Percentiles rank a stretch among this genome's conserved stretches.
These are phyloP conservation scores for Nephila pilipes DNA, from an alignment of 1,140 invertebrate genomes.

Conservation along the genomic window DNA sequence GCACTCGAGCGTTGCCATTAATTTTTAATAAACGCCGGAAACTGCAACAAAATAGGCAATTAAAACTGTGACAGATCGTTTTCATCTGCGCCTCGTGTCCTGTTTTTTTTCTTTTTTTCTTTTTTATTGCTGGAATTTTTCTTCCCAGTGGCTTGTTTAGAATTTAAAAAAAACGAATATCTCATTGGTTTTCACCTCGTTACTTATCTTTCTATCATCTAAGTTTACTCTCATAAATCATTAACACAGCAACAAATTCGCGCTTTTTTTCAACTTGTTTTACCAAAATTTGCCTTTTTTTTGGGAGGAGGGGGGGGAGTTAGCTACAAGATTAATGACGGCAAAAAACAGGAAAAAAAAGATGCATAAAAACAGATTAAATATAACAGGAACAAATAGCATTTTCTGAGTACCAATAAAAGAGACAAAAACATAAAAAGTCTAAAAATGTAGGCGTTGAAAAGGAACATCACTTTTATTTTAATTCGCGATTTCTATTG, in stretches of 20 bases:
- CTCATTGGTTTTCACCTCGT: constrained; percentile 42
- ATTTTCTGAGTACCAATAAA: constrained; percentile 19
- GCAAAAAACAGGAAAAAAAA: not conserved
- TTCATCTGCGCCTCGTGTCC: constrained; percentile 2
- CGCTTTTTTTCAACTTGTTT: not conserved
- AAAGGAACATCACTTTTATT: not conserved
- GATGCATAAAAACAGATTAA: not conserved
- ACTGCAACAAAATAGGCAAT: constrained; percentile 41
- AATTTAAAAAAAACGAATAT: not conserved
- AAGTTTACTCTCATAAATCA: not conserved
- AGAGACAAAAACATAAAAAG: not conserved
- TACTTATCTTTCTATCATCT: constrained; percentile 37
- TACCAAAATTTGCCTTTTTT: not conserved
- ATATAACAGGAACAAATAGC: constrained; percentile 17
- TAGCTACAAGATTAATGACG: not conserved
- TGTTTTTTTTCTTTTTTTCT: not conserved
- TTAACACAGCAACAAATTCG: constrained; percentile 21
- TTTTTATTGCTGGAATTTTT: not conserved
- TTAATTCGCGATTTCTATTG: not conserved
- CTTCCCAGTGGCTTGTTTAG: not conserved
- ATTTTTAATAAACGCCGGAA: constrained; percentile 41
- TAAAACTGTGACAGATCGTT: constrained; percentile 43
- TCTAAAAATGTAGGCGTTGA: not conserved
- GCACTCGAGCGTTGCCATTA: not conserved
- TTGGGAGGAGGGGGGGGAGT: no score